Evolutionary conservation across 2,888 invertebrate genomes (phyloP), one percentile per base, ranked within the genome.

Genomic region (Platycnemis pennipes): DNA sequence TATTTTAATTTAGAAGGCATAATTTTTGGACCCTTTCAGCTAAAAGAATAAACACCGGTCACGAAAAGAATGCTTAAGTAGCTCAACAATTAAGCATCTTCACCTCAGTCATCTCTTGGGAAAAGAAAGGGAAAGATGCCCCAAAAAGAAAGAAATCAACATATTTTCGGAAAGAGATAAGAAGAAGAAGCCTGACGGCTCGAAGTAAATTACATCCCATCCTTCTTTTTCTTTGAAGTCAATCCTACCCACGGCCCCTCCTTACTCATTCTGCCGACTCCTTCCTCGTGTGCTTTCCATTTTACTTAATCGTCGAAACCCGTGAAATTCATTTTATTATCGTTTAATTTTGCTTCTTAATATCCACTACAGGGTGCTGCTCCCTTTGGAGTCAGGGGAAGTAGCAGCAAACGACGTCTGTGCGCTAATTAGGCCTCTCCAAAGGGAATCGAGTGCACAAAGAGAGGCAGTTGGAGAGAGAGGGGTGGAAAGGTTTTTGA

Each of bases 261-360:
- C 26, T 44, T 26, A 22, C 19, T 16, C 53, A 42, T 37, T 37
- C 53, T 19, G 31, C 44, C 44, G 42, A 37, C 19, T 19, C 56
- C 42, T n/a, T n/a, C n/a, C n/a, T n/a, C n/a, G n/a, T n/a, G n/a
- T n/a, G n/a, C n/a, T n/a, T n/a, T n/a, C n/a, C n/a, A n/a, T n/a
- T n/a, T n/a, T n/a, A n/a, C 19, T 53, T 69, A 69, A 91, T 91
- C 91, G 44, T 44, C 44, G 22, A 91, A 69, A 44, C 89, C 56
- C 46, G 89, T 44, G 91, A 63, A 63, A 91, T 91, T 91, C 91
- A 69, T 91, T 91, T 91, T 91, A 91, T 91, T 91, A 69, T 91
- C 91, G 45, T 44, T 91, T 91, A 91, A 91, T 91, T 91, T 91
- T 63, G 91, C 91, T 91, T 63, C 91, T 63, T 42, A 91, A 69